These are phyloP conservation scores for Cataglyphis altisquamis DNA, from an alignment of 2,888 invertebrate genomes.

Conservation along the genomic window DNA sequence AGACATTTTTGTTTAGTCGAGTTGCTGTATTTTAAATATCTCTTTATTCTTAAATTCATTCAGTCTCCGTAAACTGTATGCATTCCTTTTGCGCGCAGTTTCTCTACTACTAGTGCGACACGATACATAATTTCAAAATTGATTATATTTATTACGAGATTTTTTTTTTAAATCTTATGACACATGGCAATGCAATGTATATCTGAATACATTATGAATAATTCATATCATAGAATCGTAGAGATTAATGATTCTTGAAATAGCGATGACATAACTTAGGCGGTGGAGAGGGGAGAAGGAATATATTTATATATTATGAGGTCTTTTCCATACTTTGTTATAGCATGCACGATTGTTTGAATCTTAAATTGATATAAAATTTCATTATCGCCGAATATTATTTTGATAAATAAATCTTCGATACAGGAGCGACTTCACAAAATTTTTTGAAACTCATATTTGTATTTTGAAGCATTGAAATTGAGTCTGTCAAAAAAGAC, in stretches of 20 bases:
- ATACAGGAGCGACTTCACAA: no score
- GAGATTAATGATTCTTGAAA: background rate
- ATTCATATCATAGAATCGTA: background rate
- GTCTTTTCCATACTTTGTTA: background rate
- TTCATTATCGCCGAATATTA: background rate
- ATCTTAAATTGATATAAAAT: background rate
- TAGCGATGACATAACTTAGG: slow-evolving; percentile 1
- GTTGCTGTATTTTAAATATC: background rate
- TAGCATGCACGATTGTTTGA: background rate
- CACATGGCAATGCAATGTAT: background rate
- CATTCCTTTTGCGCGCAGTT: background rate
- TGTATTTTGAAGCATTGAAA: no score
- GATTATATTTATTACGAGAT: background rate
- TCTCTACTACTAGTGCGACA: background rate
- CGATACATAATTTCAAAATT: background rate
- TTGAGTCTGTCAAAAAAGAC: no score
- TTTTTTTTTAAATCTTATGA: background rate
- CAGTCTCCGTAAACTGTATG: background rate
- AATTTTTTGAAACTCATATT: no score
- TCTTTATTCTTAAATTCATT: background rate
- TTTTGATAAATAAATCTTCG: background rate
- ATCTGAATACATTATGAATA: background rate
- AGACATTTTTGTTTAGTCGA: background rate
- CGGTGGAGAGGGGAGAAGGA: no score
- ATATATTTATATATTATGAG: background rate